Evolutionary conservation across 2,888 invertebrate genomes (phyloP).

Genomic region (Autographa pulchrina): DNA sequence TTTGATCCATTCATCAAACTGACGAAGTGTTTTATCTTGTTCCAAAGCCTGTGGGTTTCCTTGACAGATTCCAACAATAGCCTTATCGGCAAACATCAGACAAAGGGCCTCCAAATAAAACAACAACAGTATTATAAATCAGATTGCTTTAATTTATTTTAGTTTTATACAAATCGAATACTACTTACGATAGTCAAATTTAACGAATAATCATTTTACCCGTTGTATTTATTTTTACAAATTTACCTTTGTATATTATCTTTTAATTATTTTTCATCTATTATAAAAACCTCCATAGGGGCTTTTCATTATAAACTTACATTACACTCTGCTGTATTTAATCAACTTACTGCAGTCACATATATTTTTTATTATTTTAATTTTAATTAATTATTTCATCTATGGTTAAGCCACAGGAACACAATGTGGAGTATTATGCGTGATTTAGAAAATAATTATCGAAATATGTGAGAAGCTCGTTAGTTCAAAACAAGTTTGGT

Average conservation of each 20-base stretch:
- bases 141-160: slow-evolving; percentile 89
- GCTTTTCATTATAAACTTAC: slow-evolving; percentile 87
- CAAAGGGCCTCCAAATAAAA: slow-evolving; percentile 72
- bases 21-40: background rate
- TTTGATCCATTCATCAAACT: slow-evolving; percentile 9
- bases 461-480: slow-evolving; percentile 55
- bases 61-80: slow-evolving; percentile 10
- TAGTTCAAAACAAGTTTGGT: slow-evolving; percentile 45
- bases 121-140: slow-evolving; percentile 85
- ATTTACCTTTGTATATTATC: slow-evolving; percentile 87
- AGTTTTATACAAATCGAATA: slow-evolving; percentile 90
- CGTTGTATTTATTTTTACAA: slow-evolving; percentile 86
- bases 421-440: slow-evolving; percentile 77
- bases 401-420: slow-evolving; percentile 84
- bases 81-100: background rate
- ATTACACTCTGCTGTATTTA: slow-evolving; percentile 83
- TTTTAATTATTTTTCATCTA: slow-evolving; percentile 76
- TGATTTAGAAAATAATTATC: slow-evolving; percentile 62
- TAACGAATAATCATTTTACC: slow-evolving; percentile 88
- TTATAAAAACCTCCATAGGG: slow-evolving; percentile 89
- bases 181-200: slow-evolving; percentile 89
- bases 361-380: slow-evolving; percentile 72
- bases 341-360: slow-evolving; percentile 84
- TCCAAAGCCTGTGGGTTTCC: slow-evolving; percentile 6
- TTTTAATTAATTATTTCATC: slow-evolving; percentile 78